Evolutionary conservation across 2,797 vertebrate species (phyloP), one percentile per base, ranked within the genome.

Genomic region (Sciurus vulgaris): DNA sequence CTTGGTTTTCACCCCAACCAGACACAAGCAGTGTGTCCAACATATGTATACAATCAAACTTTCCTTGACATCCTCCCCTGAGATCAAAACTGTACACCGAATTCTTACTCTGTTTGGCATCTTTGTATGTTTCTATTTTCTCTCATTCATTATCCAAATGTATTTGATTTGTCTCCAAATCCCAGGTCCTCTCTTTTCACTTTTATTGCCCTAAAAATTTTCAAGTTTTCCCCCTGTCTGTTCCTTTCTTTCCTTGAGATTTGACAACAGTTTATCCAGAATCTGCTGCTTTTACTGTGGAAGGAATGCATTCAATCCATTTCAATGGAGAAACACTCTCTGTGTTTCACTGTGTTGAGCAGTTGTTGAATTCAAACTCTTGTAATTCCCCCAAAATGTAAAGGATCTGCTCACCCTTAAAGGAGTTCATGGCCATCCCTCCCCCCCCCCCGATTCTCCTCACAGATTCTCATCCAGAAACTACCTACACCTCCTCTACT

Each of bases 41-140:
- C 9, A 47, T 22, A 35, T 61, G 3, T 49, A 12, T 2, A 47
- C 7, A 0, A 44, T 14, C 12, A 47, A 5, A 2, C 4, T 47
- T 10, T 70, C 28, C 2, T 11, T 38, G 1, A 33, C 17, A 24
- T 4, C 12, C 33, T 78, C 61, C 51, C 38, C 35, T 11, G 41
- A 78, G 33, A 15, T 28, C 22, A 56, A 2, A 56, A 72, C 63
- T 10, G 38, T 13, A 1, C 38, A 79, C 9, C 30, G 33, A 7
- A 61, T 49, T 33, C 33, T 49, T 22, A 7, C 12, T 22, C 38
- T 33, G 24, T 49, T 93, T 30, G 59, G 11, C 4, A 30, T 11
- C 49, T 78, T 78, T 14, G 14, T 77, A 8, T 44, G 2, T 54
- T n/a, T 86, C 22, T 59, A n/a, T 5, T 18, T 10, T 1, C 7